These are phyloP conservation scores for Daboia siamensis DNA, from an alignment of 2,113 vertebrate genomes.

Conservation along the genomic window DNA sequence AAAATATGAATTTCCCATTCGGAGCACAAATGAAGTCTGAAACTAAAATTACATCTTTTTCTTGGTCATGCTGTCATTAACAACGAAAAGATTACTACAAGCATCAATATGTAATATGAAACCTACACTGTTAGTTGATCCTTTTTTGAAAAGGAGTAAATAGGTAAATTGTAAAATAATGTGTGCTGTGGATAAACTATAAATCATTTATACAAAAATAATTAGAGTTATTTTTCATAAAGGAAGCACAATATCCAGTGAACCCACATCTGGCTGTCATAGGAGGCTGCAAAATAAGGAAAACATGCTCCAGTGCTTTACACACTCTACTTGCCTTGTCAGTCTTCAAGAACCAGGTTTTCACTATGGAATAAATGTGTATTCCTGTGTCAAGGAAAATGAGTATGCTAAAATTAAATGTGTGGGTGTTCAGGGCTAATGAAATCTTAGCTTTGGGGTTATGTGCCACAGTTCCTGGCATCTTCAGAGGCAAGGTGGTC, in stretches of 20 bases:
- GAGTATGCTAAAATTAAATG: not conserved
- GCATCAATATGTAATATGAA: not conserved
- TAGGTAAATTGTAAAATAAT: not conserved
- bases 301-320: not conserved
- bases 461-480: not conserved
- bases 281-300: not conserved
- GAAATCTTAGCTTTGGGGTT: not conserved
- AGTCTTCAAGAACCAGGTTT: not conserved
- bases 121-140: not conserved
- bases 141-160: not conserved
- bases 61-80: not conserved
- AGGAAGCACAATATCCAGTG: not conserved
- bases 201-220: not conserved
- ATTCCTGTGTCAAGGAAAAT: not conserved
- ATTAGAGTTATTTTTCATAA: not conserved
- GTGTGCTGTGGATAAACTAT: not conserved
- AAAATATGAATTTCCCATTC: conserved; percentile 2
- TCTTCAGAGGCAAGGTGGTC: not conserved
- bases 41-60: not conserved
- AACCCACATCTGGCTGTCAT: not conserved
- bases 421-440: not conserved
- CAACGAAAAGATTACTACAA: not conserved
- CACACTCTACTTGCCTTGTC: not conserved
- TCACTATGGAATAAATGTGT: not conserved
- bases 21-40: conserved; percentile 7